phyloP scores from a whole-genome alignment of 92 coral and sea anemone genomes.

The Palythoa grandis region DNA sequence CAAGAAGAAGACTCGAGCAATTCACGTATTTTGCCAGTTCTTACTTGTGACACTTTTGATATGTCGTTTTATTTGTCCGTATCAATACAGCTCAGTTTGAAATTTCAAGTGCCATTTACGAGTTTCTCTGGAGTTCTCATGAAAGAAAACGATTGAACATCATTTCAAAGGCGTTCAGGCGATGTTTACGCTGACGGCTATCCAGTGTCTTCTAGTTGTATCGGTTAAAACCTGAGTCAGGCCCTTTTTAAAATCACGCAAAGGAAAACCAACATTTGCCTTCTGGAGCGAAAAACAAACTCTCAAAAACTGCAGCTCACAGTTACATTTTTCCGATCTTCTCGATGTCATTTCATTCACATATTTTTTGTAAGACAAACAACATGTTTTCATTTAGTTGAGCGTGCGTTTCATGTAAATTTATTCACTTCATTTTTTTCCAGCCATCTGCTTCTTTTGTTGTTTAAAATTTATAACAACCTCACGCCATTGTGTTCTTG shows the following conservation, averaged over 20 bases:
- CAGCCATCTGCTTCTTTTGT: slow-evolving; percentile 39
- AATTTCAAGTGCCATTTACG: not conserved
- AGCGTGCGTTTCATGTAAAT: slow-evolving; percentile 25
- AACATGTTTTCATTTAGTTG: slow-evolving; percentile 9
- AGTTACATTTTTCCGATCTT: not conserved
- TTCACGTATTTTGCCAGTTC: not conserved
- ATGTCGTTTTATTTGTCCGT: not conserved
- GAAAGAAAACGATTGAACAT: not conserved
- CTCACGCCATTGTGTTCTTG: slow-evolving; percentile 39
- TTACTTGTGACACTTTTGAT: not conserved
- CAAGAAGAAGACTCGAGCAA: not conserved
- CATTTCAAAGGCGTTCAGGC: slow-evolving; percentile 22
- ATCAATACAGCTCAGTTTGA: not conserved
- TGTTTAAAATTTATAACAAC: not conserved
- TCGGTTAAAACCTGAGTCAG: not conserved
- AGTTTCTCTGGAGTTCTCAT: not conserved
- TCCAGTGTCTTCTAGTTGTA: not conserved
- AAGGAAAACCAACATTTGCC: not conserved
- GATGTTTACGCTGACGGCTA: slow-evolving; percentile 16
- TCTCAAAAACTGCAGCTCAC: not conserved
- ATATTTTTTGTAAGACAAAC: not conserved
- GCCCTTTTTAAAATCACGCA: not conserved
- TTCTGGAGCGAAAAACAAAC: not conserved
- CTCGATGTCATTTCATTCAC: not conserved
- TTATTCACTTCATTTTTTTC: slow-evolving; percentile 10